Percentiles rank a stretch among this genome's conserved stretches.
phyloP scores from a whole-genome alignment of 2,888 invertebrate species.

The Oxycera nigricornis region DNA sequence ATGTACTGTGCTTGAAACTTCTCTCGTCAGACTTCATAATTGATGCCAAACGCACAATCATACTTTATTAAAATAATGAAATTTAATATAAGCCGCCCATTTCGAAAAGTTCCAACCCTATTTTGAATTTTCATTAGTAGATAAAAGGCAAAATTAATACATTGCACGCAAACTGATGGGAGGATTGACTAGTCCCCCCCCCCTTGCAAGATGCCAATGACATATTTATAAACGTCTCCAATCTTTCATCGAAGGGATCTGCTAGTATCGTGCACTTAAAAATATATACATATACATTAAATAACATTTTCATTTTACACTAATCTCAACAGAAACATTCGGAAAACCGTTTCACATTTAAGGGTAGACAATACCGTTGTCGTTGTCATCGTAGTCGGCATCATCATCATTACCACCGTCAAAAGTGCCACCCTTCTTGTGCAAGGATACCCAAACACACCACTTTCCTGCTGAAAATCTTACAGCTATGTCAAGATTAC shows the following conservation, averaged over 20 bases:
- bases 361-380: not conserved
- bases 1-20: too few species aligned
- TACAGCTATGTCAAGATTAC: slow-evolving; percentile 31
- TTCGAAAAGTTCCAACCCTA: slow-evolving; percentile 7
- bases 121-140: slow-evolving; percentile 34
- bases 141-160: slow-evolving; percentile 8
- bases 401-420: not conserved
- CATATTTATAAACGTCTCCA: not conserved
- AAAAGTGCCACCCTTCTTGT: not conserved
- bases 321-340: slow-evolving; percentile 17
- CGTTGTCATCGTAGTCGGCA: not conserved
- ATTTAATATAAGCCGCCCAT: not conserved
- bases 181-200: not conserved
- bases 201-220: not conserved
- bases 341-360: slow-evolving; percentile 14
- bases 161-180: not conserved
- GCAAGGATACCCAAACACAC: not conserved
- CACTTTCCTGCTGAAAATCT: not conserved
- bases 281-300: not conserved
- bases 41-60: not conserved
- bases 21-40: not conserved
- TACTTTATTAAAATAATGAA: not conserved
- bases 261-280: not conserved
- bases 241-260: not conserved
- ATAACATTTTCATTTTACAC: slow-evolving; percentile 19